A percentile compares a stretch with the other conserved stretches of the same genome.
Evolutionary conservation across 1,140 invertebrate genomes (phyloP).

Genomic region (Lutraria rhynchaena): DNA sequence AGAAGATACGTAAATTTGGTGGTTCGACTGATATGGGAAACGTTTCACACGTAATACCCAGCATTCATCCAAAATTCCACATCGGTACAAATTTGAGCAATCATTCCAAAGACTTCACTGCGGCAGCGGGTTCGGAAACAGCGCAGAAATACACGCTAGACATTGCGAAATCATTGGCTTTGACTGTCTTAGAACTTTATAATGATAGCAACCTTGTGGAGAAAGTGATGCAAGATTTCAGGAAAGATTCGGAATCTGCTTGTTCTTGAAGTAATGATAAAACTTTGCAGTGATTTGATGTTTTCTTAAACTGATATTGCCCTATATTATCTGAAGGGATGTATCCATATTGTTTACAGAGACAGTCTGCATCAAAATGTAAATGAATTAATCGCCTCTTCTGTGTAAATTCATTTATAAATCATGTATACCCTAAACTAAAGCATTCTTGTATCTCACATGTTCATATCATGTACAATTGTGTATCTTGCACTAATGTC

Average conservation of each 20-base stretch:
- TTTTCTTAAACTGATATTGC: too few relatives aligned
- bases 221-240: constrained; percentile 59
- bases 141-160: constrained; percentile 73
- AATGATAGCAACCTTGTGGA: constrained; percentile 52
- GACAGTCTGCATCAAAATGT: too few relatives aligned
- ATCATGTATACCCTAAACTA: too few relatives aligned
- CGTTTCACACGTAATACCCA: constrained; percentile 80
- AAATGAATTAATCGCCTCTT: too few relatives aligned
- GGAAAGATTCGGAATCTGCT: constrained; percentile 39
- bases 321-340: too few relatives aligned
- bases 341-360: too few relatives aligned
- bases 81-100: constrained; percentile 73
- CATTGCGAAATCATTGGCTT: constrained; percentile 74
- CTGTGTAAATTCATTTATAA: too few relatives aligned
- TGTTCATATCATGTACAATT: too few relatives aligned
- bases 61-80: constrained; percentile 79
- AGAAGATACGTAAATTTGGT: constrained; percentile 59
- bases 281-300: too few relatives aligned
- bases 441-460: too few relatives aligned
- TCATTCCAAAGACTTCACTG: constrained; percentile 76
- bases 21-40: constrained; percentile 79
- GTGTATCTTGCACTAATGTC: too few relatives aligned
- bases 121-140: constrained; percentile 61
- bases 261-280: too few relatives aligned
- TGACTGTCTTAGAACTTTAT: constrained; percentile 71